Evolutionary conservation across 2,113 vertebrate genomes (phyloP), one percentile per base, ranked within the genome.

Genomic region (Bufo bufo): DNA sequence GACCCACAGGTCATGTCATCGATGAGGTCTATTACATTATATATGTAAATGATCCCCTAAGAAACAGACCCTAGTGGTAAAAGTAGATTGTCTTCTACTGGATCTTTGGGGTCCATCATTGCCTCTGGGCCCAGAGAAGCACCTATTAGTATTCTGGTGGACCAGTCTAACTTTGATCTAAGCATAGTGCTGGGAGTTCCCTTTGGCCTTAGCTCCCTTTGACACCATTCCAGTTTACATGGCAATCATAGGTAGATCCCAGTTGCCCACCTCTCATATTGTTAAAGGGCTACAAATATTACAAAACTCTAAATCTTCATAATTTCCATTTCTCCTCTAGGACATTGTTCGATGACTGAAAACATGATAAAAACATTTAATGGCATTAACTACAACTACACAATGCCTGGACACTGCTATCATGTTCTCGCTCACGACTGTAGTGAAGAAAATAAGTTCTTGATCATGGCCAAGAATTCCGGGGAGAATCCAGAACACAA

Each of bases 361-460:
- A 88, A 89, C 13, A 89, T 0, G 0, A 66, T 97, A 90, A 92
- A 56, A 81, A 96, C 96, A 20, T 97, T 97, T 90, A 96, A 97
- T 84, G 90, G 92, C 0, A 91, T 83, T 75, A 88, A 50, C 72
- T 93, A 91, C 91, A 92, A 89, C 66, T 94, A 93, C 7, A 90
- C 93, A 81, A 93, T 96, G 92, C 94, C 96, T 16, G 88, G 90
- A 87, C 93, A 93, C n/a, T 97, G 96, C 91, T 90, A 92, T 92
- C 95, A 97, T 45, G 90, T 97, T 83, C 89, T 97, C 91, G 93
- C 92, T 61, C 95, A 96, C 86, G 97, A 97, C 87, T 96, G 96
- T 74, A 96, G 94, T 20, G 4, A 89, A 56, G 95, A 96, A 85
- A 90, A 95, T 58, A 96, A 96, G 90, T 97, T 96, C 90, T 85